Conservation (phyloP, 2,113 vertebrate genomes). For the Balaeniceps rex region DNA sequence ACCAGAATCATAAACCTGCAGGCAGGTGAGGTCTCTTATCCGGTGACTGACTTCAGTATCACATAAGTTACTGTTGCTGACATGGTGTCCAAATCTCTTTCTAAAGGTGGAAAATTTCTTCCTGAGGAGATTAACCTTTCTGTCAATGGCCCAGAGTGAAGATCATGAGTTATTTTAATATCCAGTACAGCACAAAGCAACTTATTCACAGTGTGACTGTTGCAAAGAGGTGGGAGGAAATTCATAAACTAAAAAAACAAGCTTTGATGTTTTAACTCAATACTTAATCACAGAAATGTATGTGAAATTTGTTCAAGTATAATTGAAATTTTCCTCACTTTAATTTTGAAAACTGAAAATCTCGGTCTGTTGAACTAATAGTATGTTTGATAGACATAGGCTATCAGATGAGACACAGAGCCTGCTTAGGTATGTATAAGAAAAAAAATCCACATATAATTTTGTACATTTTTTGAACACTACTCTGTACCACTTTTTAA, state of each 20-base stretch:
- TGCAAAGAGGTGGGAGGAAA: background rate
- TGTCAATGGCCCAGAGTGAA: background rate
- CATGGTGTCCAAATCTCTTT: background rate
- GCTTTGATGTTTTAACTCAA: background rate
- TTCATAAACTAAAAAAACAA: background rate
- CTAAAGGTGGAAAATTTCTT: background rate
- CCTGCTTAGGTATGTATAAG: background rate
- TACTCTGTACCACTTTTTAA: background rate
- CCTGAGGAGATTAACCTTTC: background rate
- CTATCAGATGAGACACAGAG: background rate
- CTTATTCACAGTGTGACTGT: background rate
- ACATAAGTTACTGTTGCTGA: background rate
- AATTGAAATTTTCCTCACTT: background rate
- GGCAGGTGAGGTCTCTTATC: background rate
- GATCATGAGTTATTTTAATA: background rate
- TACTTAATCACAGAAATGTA: background rate
- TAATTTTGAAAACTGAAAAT: background rate
- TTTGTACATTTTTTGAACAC: background rate
- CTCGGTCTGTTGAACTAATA: background rate
- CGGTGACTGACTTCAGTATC: background rate
- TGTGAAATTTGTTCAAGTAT: background rate
- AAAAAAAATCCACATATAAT: rapidly evolving
- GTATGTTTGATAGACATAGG: background rate
- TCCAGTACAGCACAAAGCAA: background rate
- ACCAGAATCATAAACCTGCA: background rate